Base-by-base conservation (phyloP, 2,888 invertebrate genomes). In the Celastrina argiolus region DNA sequence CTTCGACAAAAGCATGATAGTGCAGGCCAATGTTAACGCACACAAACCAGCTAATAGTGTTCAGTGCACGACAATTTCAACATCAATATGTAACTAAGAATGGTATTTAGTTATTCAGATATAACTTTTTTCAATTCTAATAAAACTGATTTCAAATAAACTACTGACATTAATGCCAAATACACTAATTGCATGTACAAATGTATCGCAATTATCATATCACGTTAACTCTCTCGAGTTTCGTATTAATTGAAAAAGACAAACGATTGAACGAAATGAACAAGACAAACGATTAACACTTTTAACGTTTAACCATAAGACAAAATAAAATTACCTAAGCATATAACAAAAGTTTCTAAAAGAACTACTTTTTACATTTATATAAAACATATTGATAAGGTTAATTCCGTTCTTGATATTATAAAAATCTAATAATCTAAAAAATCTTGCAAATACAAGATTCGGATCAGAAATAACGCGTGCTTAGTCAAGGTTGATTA, bases 21-120 rank as follows among this genome's bases (percentile, higher is more conserved):
- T 88, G 88, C 89, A 89, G 88, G 88, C 88, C 87, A 87, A 88
- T 87, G 83, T 81, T 74, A 68, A 71, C 69, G 79, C 74, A 77
- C 74, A 78, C 72, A 76, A 75, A 77, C 75, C 74, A 75, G 74
- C 76, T 74, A 78, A 75, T 70, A 67, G 71, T 72, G 73, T 72
- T 67, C 71, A 76, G 87, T 88, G 87, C 87, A 84, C 58, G 65
- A 69, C 84, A 86, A 84, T 84, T 80, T 81, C 76, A 81, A 68
- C 78, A 80, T 79, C 73, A 74, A 69, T 66, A 12, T 68, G 63
- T 67, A 69, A 68, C 72, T 64, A 72, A 73, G 71, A 74, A 73
- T 70, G 73, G 68, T 68, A 69, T 67, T 67, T 63, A 16, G 56
- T 7, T 61, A 58, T 18, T 26, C 31, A 31, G 39, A 34, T 63